These are phyloP conservation scores for Diachrysia chrysitis DNA, from an alignment of 2,888 invertebrate genomes.

Conservation along the genomic window DNA sequence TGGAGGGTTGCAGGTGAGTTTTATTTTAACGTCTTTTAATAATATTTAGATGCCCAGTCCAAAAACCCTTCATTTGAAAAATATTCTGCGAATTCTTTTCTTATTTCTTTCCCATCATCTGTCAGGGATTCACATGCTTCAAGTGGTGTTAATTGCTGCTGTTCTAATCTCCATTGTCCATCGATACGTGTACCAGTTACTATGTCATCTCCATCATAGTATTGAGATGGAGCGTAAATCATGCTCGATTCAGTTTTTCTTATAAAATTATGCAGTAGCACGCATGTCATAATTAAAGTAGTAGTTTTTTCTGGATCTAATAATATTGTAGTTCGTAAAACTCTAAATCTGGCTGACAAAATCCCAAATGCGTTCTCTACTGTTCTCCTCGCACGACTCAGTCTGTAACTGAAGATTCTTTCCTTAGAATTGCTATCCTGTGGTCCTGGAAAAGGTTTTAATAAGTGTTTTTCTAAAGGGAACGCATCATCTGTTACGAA, in stretches of 20 bases:
- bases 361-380: slow-evolving; percentile 54
- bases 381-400: slow-evolving; percentile 49
- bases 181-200: slow-evolving; percentile 43
- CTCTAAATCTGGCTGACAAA: slow-evolving; percentile 43
- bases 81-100: slow-evolving; percentile 52
- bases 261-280: slow-evolving; percentile 49
- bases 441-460: slow-evolving; percentile 51
- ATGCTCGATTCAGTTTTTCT: slow-evolving; percentile 29
- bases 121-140: slow-evolving; percentile 47
- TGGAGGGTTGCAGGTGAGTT: slow-evolving; percentile 35
- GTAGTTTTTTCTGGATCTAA: slow-evolving; percentile 52
- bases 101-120: slow-evolving; percentile 54
- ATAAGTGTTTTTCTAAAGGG: slow-evolving; percentile 41
- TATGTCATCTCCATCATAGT: slow-evolving; percentile 40
- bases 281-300: slow-evolving; percentile 53
- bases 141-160: slow-evolving; percentile 51
- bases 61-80: slow-evolving; percentile 51
- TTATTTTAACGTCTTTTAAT: slow-evolving; percentile 41
- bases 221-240: slow-evolving; percentile 47
- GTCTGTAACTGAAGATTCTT: slow-evolving; percentile 53
- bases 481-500: slow-evolving; percentile 52
- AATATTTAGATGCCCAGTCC: slow-evolving; percentile 44
- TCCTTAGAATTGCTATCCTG: slow-evolving; percentile 47
- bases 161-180: slow-evolving; percentile 52
- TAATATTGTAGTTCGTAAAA: slow-evolving; percentile 45